Conservation (phyloP, 2,113 vertebrate genomes). For the Tetrao urogallus region DNA sequence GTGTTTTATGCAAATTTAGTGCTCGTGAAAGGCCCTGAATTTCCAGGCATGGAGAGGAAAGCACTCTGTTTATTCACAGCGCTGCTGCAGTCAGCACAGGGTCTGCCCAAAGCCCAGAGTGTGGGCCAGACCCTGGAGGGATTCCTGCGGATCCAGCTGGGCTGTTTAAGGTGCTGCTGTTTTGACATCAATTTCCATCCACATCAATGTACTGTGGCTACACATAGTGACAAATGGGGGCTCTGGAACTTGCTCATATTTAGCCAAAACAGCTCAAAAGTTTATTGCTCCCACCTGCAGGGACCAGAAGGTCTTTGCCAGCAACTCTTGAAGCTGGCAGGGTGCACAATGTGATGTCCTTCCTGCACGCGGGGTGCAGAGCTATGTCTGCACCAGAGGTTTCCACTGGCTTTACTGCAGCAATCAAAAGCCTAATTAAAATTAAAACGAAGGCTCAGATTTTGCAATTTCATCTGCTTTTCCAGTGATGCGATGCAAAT, state of each 20-base stretch:
- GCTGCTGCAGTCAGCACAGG: neutral
- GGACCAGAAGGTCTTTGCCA: neutral
- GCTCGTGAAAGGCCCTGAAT: neutral
- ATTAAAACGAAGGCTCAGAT: neutral
- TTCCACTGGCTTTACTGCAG: neutral
- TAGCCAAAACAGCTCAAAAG: neutral
- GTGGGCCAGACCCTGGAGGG: neutral
- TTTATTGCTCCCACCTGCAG: neutral
- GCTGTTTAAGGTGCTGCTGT: neutral
- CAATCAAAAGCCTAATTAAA: neutral
- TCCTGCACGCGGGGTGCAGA: neutral
- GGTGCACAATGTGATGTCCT: neutral
- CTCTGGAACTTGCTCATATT: neutral
- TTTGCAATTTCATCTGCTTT: neutral
- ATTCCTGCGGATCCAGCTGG: neutral
- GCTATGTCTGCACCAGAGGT: neutral
- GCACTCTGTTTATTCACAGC: neutral
- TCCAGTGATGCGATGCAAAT: neutral
- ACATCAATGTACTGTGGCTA: neutral
- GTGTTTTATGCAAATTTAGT: constrained; percentile 18
- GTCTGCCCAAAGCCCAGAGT: neutral
- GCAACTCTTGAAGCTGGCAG: neutral
- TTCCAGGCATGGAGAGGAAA: neutral
- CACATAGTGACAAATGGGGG: neutral
- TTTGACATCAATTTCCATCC: neutral